Evolutionary conservation across 1,140 invertebrate species (phyloP).

Genomic region (Oncopeltus fasciatus): DNA sequence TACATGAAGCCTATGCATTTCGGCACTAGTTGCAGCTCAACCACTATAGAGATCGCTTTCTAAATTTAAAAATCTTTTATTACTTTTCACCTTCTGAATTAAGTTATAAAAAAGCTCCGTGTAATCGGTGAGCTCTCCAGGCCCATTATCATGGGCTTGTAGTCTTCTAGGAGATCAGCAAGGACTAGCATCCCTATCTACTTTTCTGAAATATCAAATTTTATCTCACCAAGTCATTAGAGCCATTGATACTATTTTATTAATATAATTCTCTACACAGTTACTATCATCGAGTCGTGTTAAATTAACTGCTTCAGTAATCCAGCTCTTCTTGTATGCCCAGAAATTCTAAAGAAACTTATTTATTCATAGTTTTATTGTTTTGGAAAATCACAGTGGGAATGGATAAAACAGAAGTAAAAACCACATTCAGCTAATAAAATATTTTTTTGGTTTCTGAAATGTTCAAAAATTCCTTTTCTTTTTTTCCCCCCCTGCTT

Average conservation of each 20-base stretch:
- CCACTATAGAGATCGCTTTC: neutral
- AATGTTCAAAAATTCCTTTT: neutral
- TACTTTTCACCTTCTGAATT: constrained; percentile 27
- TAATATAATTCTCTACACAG: neutral
- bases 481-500: neutral
- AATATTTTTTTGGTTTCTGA: too few relatives aligned
- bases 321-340: neutral
- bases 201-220: constrained; percentile 23
- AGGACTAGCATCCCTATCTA: constrained; percentile 29
- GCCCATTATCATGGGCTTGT: constrained; percentile 32
- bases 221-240: neutral
- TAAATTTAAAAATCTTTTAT: neutral
- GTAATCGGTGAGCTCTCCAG: constrained; percentile 27
- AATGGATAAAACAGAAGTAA: too few relatives aligned
- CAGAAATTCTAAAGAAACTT: too few relatives aligned
- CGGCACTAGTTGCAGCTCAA: neutral
- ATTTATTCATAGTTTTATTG: too few relatives aligned
- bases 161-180: constrained; percentile 28
- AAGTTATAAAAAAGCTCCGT: constrained; percentile 20
- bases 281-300: neutral
- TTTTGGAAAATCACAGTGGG: too few relatives aligned
- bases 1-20: neutral
- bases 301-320: neutral
- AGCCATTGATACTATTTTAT: neutral
- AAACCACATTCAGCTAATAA: too few relatives aligned